Evolutionary conservation across 2,113 vertebrate genomes (phyloP).

Genomic region (Montifringilla adamsi): DNA sequence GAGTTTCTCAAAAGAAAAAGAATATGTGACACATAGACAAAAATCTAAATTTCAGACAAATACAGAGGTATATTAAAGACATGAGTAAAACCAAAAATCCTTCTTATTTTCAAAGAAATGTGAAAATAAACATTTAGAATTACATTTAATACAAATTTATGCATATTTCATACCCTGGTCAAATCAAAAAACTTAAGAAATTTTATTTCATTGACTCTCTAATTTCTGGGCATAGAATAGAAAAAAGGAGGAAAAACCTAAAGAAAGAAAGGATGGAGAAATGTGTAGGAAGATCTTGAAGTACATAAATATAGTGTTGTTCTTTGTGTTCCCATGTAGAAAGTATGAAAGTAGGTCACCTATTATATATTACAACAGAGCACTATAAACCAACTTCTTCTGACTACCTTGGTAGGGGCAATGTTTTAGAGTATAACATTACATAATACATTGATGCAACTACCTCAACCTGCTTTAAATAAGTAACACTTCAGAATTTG

Average conservation of each 20-base stretch:
- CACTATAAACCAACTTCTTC: neutral
- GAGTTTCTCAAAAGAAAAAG: neutral
- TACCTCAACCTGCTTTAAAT: constrained; percentile 18
- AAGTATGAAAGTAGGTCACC: constrained; percentile 21
- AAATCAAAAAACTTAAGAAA: neutral
- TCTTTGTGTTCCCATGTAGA: neutral
- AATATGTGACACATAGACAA: neutral
- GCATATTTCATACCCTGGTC: neutral
- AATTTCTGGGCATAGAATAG: neutral
- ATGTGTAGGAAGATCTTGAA: neutral
- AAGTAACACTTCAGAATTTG: neutral
- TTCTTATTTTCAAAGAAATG: neutral
- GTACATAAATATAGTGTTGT: neutral
- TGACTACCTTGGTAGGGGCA: neutral
- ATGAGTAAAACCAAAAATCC: neutral
- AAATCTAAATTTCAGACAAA: neutral
- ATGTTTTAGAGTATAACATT: neutral
- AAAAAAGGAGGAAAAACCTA: neutral
- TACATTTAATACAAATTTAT: neutral
- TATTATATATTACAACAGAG: neutral
- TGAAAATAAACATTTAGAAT: neutral
- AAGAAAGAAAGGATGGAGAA: neutral
- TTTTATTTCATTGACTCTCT: neutral
- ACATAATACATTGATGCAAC: neutral
- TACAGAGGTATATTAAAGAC: neutral